phyloP scores from a whole-genome alignment of 2,888 invertebrate species.

The Hemithea aestivaria region DNA sequence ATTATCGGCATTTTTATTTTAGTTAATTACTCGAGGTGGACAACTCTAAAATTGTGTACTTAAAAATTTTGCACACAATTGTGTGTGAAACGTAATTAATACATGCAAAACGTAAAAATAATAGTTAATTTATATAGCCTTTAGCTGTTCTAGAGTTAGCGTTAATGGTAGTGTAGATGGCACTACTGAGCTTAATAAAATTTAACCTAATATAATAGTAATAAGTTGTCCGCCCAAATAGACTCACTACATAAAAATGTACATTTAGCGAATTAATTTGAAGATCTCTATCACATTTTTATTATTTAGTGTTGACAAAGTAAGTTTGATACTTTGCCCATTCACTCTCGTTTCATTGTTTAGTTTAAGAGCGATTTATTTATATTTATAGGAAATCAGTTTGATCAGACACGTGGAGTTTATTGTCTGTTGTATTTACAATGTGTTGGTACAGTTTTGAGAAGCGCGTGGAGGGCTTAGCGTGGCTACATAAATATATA shows the following conservation, averaged over 20 bases:
- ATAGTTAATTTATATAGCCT: slow-evolving; percentile 10
- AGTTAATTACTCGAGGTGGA: slow-evolving; percentile 44
- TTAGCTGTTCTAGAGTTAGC: slow-evolving; percentile 12
- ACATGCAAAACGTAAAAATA: slow-evolving; percentile 5
- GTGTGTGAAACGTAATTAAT: neutral
- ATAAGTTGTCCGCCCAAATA: slow-evolving; percentile 31
- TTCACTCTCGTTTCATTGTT: slow-evolving; percentile 41
- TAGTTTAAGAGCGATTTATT: slow-evolving; percentile 32
- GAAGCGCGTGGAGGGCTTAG: neutral
- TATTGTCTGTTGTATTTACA: slow-evolving; percentile 25
- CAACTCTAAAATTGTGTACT: slow-evolving; percentile 24
- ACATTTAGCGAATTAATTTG: slow-evolving; percentile 51
- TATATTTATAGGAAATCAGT: slow-evolving; percentile 10
- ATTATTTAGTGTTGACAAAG: slow-evolving; percentile 39
- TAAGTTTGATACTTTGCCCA: slow-evolving; percentile 36
- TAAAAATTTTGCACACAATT: slow-evolving; percentile 14
- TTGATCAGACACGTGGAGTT: slow-evolving; percentile 19
- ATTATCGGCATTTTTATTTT: slow-evolving; percentile 49
- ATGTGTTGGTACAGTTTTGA: neutral
- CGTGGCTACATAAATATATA: neutral
- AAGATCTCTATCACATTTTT: slow-evolving; percentile 51
- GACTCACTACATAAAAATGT: slow-evolving; percentile 41
- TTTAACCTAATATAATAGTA: slow-evolving; percentile 18
- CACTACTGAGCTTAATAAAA: slow-evolving; percentile 22
- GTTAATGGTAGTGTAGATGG: slow-evolving; percentile 20